phyloP scores from a whole-genome alignment of 2,797 vertebrate species.

The Brachymystax lenok region DNA sequence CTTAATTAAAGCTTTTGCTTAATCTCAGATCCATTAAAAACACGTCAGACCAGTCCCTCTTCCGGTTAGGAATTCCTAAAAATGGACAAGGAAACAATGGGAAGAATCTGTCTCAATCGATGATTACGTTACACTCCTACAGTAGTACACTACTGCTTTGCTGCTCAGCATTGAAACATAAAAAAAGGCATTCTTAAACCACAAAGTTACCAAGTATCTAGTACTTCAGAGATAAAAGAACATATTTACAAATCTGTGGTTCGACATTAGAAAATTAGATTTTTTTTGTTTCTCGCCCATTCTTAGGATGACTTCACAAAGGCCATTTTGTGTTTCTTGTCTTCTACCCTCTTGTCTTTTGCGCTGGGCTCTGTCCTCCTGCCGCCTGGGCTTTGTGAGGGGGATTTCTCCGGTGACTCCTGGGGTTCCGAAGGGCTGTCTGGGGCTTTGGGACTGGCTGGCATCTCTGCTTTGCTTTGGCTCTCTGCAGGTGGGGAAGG shows the following conservation, averaged over 20 bases:
- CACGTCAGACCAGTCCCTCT: background rate
- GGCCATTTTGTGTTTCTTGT: conserved; percentile 85
- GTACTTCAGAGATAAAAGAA: conserved; percentile 17
- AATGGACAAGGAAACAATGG: background rate
- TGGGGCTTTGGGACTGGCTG: conserved; percentile 57
- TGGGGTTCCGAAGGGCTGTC: conserved; percentile 74
- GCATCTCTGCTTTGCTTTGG: conserved; percentile 36
- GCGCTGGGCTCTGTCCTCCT: background rate
- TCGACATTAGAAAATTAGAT: conserved; percentile 46
- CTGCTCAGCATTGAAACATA: background rate
- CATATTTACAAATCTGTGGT: conserved; percentile 46
- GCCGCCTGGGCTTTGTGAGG: conserved; percentile 58
- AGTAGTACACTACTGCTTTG: background rate
- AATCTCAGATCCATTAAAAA: conserved; percentile 1
- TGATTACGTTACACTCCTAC: background rate
- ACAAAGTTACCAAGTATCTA: background rate
- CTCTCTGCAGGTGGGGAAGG: conserved; percentile 36
- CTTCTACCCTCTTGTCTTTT: conserved; percentile 61
- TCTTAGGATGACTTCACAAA: conserved; percentile 85
- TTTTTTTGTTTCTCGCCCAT: background rate
- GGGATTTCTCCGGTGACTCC: conserved; percentile 71
- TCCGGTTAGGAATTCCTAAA: background rate
- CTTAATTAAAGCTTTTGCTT: conserved; percentile 30
- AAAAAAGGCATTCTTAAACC: background rate
- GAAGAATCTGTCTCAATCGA: background rate